Conservation (phyloP, 2,797 vertebrate species). For the Pteropus rufus region DNA sequence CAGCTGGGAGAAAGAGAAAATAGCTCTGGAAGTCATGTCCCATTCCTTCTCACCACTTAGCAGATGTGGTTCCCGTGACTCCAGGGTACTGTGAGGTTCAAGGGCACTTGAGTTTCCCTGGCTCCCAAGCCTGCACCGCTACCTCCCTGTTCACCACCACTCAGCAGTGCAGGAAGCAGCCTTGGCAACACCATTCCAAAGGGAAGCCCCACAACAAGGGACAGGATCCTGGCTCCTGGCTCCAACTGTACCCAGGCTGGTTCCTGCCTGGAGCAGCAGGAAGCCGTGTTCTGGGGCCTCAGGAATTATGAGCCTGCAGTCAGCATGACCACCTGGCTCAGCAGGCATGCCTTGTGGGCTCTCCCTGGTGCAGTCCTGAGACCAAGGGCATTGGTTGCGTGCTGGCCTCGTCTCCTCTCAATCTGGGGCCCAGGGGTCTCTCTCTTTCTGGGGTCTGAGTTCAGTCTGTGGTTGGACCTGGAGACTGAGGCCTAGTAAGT, state of each 20-base stretch:
- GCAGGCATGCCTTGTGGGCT: background rate
- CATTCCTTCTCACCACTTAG: background rate
- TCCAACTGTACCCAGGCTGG: too few relatives aligned
- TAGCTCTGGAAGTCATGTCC: background rate
- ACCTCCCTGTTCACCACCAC: background rate
- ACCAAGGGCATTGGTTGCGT: background rate
- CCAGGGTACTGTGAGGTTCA: background rate
- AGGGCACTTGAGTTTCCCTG: background rate
- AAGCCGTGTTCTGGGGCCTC: background rate
- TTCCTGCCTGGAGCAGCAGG: background rate
- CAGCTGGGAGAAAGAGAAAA: background rate
- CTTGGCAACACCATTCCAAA: background rate
- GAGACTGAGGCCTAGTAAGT: background rate
- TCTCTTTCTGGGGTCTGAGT: background rate
- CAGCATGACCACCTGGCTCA: background rate
- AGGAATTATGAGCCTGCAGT: background rate
- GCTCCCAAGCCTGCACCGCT: accelerated
- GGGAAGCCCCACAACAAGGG: too few relatives aligned
- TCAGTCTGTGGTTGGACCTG: background rate
- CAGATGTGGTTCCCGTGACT: background rate
- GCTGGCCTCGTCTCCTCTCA: background rate
- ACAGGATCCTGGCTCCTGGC: background rate
- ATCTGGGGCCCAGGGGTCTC: background rate
- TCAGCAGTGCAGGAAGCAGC: background rate
- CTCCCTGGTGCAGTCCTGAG: background rate